Base-by-base conservation (phyloP, 2,797 vertebrate species). In the Cirrhinus mrigala region DNA sequence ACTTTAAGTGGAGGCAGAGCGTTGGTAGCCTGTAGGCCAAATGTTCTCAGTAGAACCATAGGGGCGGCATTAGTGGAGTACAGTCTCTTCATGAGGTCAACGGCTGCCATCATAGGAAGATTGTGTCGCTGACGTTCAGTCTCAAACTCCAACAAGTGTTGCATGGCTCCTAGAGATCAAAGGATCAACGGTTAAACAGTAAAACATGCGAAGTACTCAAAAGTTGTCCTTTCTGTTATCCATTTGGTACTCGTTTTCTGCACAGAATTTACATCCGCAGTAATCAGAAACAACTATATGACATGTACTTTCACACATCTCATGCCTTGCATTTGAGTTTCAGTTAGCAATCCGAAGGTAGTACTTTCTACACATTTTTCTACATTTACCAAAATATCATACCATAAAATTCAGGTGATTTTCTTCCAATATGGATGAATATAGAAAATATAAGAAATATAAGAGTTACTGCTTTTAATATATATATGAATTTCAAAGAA, bases 11-110 rank as follows among this genome's bases (percentile, higher is more conserved):
- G 91, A 52, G 96, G 93, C 10, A 98, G 86, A 75, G 96, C 96
- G 80, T 98, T 98, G 80, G 98, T 98, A 89, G 97, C 96, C 94
- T 99, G 98, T 69, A 99, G 90, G 85, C 98, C 98, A 82, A 98
- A 97, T 0, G 96, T 97, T 89, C 98, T 96, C 84, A 99, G 94
- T 89, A 99, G 92, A 69, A 99, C 97, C 37, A 96, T 84, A 0
- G 97, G 97, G 14, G 94, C 78, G 0, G 93, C 90, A 0, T 94
- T 96, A 0, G 97, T 98, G 82, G 98, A 99, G 68, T 99, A 99
- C 1, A 99, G 96, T 60, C 96, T 96, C 89, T 99, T 98, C 73
- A 99, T 94, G 60, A 98, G 85, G 92, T 99, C 98, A 18, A 94
- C 96, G 85, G 96, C 96, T 60, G 96, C 95, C 95, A 99, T 96